Conservation (phyloP, 2,888 invertebrate species). For the Disparrhopalites patrizii region DNA sequence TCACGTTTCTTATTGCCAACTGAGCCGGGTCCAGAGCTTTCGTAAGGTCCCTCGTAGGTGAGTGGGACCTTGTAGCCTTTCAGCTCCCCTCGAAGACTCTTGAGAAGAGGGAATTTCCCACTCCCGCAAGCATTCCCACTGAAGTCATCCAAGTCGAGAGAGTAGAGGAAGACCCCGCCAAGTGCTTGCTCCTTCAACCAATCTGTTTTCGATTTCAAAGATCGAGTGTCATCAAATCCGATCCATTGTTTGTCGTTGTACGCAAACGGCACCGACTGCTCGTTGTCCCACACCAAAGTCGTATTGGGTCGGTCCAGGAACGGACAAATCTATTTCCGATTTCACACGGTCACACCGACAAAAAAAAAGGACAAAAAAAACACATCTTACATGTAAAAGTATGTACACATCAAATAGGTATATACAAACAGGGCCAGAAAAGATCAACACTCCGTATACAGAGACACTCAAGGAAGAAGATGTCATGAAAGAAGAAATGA, state of each 20-base stretch:
- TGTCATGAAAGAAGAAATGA: too few species aligned
- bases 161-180: constrained; percentile 95
- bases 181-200: constrained; percentile 92
- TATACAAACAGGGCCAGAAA: too few species aligned
- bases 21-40: constrained; percentile 61
- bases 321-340: constrained; percentile 84
- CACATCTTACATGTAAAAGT: not conserved
- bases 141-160: constrained; percentile 94
- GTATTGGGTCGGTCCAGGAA: constrained; percentile 86
- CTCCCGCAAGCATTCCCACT: constrained; percentile 76
- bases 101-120: constrained; percentile 84
- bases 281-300: constrained; percentile 91
- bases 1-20: constrained; percentile 70
- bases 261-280: constrained; percentile 92
- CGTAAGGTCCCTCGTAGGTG: constrained; percentile 82
- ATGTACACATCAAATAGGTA: too few species aligned
- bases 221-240: constrained; percentile 89
- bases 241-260: constrained; percentile 89
- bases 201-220: constrained; percentile 87
- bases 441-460: too few species aligned
- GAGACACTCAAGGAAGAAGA: too few species aligned
- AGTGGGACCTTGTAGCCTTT: constrained; percentile 74
- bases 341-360: constrained; percentile 15
- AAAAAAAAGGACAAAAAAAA: not conserved
- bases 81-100: constrained; percentile 79